A percentile compares a stretch with the other conserved stretches of the same genome.
Conservation (phyloP, 2,888 invertebrate genomes). For the Cerceris rybyensis region DNA sequence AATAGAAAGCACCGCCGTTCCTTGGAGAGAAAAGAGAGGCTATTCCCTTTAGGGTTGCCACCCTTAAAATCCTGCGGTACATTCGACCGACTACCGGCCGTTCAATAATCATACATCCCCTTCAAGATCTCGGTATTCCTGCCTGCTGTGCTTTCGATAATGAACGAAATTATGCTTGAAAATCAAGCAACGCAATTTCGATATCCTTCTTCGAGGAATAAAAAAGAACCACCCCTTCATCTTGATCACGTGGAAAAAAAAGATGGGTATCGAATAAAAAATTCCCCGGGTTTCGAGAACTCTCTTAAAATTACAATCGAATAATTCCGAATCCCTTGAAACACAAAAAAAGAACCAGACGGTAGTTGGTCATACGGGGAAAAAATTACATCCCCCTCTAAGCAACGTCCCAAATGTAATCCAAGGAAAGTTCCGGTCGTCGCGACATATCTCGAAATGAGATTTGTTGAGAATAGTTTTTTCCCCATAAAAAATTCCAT, state of each 20-base stretch:
- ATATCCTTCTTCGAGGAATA: constrained; percentile 2
- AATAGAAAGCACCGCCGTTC: not conserved
- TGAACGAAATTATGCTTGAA: constrained; percentile 42
- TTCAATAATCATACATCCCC: constrained; percentile 77
- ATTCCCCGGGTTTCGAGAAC: not conserved
- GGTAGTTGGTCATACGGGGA: not conserved
- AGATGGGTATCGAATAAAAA: not conserved
- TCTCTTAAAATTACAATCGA: not conserved
- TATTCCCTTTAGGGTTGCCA: constrained; percentile 69
- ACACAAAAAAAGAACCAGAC: not conserved
- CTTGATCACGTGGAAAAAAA: not conserved
- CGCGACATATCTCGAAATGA: constrained; percentile 46
- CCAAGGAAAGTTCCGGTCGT: constrained; percentile 39
- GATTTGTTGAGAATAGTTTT: constrained; percentile 39
- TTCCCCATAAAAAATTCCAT: constrained; percentile 34
- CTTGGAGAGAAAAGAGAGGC: constrained; percentile 30
- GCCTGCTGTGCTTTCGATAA: constrained; percentile 47
- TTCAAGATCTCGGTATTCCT: constrained; percentile 65
- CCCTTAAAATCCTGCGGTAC: constrained; percentile 65
- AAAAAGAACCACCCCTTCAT: constrained; percentile 24
- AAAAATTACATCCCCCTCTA: constrained; percentile 19
- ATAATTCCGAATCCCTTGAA: constrained; percentile 1
- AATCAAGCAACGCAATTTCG: constrained; percentile 15
- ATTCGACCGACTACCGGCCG: constrained; percentile 62
- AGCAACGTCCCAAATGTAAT: constrained; percentile 44